phyloP scores from a whole-genome alignment of 92 coral and sea anemone species.

The Siderastrea radians region DNA sequence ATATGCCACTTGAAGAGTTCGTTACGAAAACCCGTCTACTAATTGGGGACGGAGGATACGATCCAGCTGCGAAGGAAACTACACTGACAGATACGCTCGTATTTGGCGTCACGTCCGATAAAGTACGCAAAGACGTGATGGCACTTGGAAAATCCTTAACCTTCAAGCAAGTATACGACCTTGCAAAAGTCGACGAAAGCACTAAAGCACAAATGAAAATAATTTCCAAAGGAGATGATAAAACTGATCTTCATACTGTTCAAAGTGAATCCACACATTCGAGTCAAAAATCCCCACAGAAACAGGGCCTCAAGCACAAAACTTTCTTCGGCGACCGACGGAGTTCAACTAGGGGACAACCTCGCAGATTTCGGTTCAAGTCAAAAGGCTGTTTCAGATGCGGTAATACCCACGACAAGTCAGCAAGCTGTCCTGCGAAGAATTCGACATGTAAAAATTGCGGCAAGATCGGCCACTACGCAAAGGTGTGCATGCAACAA shows the following conservation, averaged over 20 bases:
- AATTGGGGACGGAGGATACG: conserved; percentile 10
- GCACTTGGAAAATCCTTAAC: conserved; percentile 31
- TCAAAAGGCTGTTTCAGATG: conserved; percentile 42
- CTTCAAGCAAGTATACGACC: conserved; percentile 47
- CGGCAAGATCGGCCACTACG: conserved; percentile 37
- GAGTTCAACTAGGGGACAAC: not conserved
- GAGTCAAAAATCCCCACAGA: not conserved
- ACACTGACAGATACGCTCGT: conserved; percentile 41
- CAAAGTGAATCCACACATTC: conserved; percentile 1
- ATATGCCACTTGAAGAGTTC: conserved; percentile 71
- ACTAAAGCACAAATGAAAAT: conserved; percentile 39
- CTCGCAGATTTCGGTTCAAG: conserved; percentile 16
- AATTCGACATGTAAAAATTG: conserved; percentile 38
- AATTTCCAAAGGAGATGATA: conserved; percentile 25
- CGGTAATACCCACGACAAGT: conserved; percentile 46
- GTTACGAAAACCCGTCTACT: conserved; percentile 51
- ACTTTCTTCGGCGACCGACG: not conserved
- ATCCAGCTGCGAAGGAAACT: conserved; percentile 4
- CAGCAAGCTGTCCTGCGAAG: conserved; percentile 39
- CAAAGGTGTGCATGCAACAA: conserved; percentile 14
- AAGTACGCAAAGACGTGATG: conserved; percentile 59
- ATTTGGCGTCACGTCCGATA: conserved; percentile 48
- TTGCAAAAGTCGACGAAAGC: conserved; percentile 44
- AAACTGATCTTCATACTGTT: conserved; percentile 12
- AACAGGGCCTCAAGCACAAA: conserved; percentile 1